Conservation (phyloP, 2,888 invertebrate species). For the Uropetala carovei region DNA sequence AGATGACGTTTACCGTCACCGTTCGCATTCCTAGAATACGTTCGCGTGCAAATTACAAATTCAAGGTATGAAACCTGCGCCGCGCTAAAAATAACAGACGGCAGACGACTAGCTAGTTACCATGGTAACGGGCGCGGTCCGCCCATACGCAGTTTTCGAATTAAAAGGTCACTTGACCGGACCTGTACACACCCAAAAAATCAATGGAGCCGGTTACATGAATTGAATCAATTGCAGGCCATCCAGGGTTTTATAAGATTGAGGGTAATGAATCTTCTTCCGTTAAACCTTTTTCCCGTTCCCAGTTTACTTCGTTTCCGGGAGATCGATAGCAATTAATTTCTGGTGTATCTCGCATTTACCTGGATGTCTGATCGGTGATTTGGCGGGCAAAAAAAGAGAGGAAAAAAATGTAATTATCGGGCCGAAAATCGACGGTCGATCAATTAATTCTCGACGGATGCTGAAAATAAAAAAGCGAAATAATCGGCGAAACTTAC, state of each 20-base stretch:
- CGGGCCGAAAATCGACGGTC: too few relatives aligned
- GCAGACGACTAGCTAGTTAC: background rate
- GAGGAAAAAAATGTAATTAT: too few relatives aligned
- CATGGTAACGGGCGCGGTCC: background rate
- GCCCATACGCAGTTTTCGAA: background rate
- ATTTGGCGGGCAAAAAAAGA: too few relatives aligned
- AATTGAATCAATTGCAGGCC: too few relatives aligned
- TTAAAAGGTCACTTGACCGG: constrained; percentile 15
- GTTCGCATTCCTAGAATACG: background rate
- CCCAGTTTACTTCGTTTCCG: too few relatives aligned
- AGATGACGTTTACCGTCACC: background rate
- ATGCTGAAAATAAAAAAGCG: too few relatives aligned
- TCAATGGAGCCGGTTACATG: background rate
- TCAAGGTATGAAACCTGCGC: background rate
- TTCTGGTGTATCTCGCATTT: too few relatives aligned
- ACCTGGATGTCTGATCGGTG: too few relatives aligned
- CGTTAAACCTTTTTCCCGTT: background rate
- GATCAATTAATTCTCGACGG: too few relatives aligned
- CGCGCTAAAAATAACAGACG: background rate
- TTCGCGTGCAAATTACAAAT: background rate
- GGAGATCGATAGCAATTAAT: too few relatives aligned
- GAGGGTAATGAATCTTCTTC: background rate
- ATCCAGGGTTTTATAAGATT: too few relatives aligned
- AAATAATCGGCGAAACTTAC: too few relatives aligned
- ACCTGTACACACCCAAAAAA: background rate